Evolutionary conservation across 1,140 invertebrate species (phyloP).

Genomic region (Mercenaria mercenaria): DNA sequence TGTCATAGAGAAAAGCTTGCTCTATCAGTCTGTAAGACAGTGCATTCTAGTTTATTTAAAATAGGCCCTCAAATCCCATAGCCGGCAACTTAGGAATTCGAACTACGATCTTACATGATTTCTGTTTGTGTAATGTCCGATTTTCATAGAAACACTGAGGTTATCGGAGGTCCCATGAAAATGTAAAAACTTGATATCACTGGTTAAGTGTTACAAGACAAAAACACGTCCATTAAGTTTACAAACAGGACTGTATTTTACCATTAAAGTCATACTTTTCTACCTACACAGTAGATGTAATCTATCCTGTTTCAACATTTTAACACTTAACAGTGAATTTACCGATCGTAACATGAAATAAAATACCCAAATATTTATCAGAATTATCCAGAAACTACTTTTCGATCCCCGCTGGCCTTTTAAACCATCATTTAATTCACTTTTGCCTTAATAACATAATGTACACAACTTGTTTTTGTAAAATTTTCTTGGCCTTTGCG

Average conservation of each 20-base stretch:
- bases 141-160: conserved; percentile 23
- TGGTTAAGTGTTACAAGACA: conserved; percentile 33
- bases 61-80: not conserved
- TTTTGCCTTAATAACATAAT: no score
- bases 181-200: conserved; percentile 19
- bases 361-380: no score
- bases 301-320: not conserved
- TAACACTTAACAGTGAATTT: conserved; percentile 5
- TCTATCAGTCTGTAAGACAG: not conserved
- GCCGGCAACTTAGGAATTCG: conserved; percentile 20
- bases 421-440: no score
- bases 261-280: not conserved
- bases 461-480: no score
- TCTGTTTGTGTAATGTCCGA: conserved; percentile 41
- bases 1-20: not conserved
- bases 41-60: not conserved
- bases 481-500: no score
- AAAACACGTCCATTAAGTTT: conserved; percentile 40
- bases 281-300: not conserved
- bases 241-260: conserved; percentile 7
- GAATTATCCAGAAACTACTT: no score
- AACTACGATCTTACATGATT: conserved; percentile 2
- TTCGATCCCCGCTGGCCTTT: no score
- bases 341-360: no score
- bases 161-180: not conserved